phyloP scores from a whole-genome alignment of 2,888 invertebrate genomes.

The Tipula vernalis region DNA sequence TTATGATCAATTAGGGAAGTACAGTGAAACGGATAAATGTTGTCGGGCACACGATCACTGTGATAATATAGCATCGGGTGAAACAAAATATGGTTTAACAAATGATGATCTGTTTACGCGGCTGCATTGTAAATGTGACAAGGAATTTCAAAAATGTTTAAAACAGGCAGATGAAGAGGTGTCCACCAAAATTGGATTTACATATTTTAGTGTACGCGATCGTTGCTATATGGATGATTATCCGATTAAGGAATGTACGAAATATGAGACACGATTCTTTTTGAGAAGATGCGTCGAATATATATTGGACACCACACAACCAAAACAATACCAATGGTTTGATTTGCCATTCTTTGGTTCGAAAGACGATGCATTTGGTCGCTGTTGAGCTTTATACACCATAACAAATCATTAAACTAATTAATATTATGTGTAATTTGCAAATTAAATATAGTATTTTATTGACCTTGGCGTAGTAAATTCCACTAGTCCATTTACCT shows the following conservation, averaged over 20 bases:
- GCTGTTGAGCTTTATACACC: not conserved
- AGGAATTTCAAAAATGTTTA: constrained; percentile 18
- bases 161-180: constrained; percentile 15
- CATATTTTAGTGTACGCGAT: constrained; percentile 19
- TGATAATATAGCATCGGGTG: constrained; percentile 24
- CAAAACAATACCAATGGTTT: constrained; percentile 20
- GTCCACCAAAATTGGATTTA: constrained; percentile 17
- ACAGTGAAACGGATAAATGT: constrained; percentile 64
- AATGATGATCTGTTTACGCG: constrained; percentile 20
- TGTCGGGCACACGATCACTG: constrained; percentile 63
- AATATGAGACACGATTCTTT: constrained; percentile 18
- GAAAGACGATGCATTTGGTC: not conserved
- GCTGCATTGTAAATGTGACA: constrained; percentile 20
- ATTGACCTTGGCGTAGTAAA: not conserved
- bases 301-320: constrained; percentile 15
- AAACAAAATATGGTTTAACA: constrained; percentile 18
- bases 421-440: not conserved
- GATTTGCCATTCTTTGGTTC: constrained; percentile 19
- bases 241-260: constrained; percentile 17
- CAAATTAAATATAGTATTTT: not conserved
- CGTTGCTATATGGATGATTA: constrained; percentile 18
- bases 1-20: constrained; percentile 65
- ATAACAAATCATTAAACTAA: not conserved
- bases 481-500: not conserved
- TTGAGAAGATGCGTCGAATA: constrained; percentile 20